A percentile compares a stretch with the other conserved stretches of the same genome.
phyloP scores from a whole-genome alignment of 2,113 vertebrate species.

The Crotalus horridus region DNA sequence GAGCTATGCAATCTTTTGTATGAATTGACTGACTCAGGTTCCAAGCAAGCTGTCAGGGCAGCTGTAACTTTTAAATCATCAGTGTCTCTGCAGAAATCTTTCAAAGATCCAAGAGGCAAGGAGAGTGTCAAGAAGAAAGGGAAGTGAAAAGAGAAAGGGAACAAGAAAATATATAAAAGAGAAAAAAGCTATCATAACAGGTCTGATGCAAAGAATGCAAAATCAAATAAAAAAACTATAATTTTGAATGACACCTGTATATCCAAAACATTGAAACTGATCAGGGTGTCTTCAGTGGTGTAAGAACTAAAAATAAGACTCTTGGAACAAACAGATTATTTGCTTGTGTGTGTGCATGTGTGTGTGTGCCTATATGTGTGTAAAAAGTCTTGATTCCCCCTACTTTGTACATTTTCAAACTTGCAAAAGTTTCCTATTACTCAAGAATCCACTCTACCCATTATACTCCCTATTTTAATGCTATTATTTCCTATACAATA shows the following conservation, averaged over 20 bases:
- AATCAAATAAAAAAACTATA: not conserved
- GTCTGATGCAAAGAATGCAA: not conserved
- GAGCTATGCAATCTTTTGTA: not conserved
- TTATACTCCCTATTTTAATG: not conserved
- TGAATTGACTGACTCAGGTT: slow-evolving; percentile 29
- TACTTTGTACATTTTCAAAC: not conserved
- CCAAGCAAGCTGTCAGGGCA: not conserved
- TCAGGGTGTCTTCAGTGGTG: not conserved
- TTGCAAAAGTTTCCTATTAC: not conserved
- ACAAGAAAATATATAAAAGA: not conserved
- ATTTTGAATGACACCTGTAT: not conserved
- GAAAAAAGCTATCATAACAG: not conserved
- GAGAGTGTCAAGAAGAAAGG: not conserved
- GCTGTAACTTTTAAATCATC: slow-evolving; percentile 33
- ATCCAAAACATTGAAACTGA: not conserved
- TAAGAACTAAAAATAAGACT: not conserved
- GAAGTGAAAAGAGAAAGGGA: not conserved
- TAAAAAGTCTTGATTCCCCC: not conserved
- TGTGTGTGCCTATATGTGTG: too few relatives aligned
- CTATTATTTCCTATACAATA: too few relatives aligned
- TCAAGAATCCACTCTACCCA: not conserved
- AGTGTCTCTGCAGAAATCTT: slow-evolving; percentile 25
- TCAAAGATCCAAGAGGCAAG: not conserved
- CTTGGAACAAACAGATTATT: not conserved
- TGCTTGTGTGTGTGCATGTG: too few relatives aligned